phyloP scores from a whole-genome alignment of 2,888 invertebrate genomes.

The Seira musarum region DNA sequence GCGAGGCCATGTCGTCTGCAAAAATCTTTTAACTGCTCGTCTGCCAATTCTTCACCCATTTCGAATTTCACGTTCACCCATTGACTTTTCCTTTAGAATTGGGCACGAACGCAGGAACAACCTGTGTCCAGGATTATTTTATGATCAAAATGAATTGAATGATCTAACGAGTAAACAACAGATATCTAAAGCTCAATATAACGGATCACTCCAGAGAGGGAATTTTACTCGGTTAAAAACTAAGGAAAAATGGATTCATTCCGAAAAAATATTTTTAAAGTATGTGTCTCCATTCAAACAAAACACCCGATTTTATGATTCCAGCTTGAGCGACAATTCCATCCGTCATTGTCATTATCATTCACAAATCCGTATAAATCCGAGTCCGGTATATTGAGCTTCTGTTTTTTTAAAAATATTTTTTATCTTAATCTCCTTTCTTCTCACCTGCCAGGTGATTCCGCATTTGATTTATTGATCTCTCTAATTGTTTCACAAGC shows the following conservation, averaged over 20 bases:
- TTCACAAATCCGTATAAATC: too few relatives aligned
- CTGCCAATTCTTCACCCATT: constrained; percentile 71
- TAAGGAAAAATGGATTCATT: not conserved
- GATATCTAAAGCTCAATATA: not conserved
- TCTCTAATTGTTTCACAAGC: too few relatives aligned
- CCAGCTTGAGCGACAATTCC: not conserved
- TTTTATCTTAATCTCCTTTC: too few relatives aligned
- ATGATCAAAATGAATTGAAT: not conserved
- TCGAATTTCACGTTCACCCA: constrained; percentile 46
- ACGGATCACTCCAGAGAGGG: not conserved
- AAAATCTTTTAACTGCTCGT: constrained; percentile 78
- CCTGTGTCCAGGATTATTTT: too few relatives aligned
- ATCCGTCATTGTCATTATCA: too few relatives aligned
- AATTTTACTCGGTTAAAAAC: not conserved
- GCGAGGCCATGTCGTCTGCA: constrained; percentile 79
- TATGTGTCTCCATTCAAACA: not conserved
- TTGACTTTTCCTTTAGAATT: constrained; percentile 6
- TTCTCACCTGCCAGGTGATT: too few relatives aligned
- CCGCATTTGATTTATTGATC: too few relatives aligned
- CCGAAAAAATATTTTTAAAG: too few relatives aligned
- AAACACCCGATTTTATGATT: not conserved
- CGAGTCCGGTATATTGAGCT: too few relatives aligned
- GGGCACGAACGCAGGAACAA: too few relatives aligned
- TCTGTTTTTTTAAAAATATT: too few relatives aligned
- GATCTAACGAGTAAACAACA: not conserved